These are phyloP conservation scores for Pelagia noctiluca DNA, from an alignment of 30 jellyfish, hydroid and myxozoan genomes.

Conservation along the genomic window DNA sequence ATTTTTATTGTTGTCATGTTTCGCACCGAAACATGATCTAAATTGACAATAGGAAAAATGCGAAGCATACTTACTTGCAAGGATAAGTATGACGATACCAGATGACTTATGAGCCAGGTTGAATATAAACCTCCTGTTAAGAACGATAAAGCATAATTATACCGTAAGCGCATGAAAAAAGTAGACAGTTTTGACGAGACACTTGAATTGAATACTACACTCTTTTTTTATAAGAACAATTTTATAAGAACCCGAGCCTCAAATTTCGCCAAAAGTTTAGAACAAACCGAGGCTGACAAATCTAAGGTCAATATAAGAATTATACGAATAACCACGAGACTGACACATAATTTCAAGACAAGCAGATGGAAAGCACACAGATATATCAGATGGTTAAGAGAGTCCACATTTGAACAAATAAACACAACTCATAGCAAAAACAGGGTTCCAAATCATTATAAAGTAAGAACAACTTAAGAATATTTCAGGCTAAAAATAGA, in stretches of 20 bases:
- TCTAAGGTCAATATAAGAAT: neutral
- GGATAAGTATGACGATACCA: constrained; percentile 41
- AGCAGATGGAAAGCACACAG: no score
- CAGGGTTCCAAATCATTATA: no score
- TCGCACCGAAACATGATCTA: neutral
- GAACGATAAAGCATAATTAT: neutral
- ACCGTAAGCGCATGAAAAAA: neutral
- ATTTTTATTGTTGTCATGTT: neutral
- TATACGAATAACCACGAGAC: no score
- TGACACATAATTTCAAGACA: no score
- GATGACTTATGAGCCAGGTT: constrained; percentile 27
- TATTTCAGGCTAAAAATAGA: no score
- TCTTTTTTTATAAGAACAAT: neutral
- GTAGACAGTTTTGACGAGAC: no score
- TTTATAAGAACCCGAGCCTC: neutral
- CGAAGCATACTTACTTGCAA: constrained; percentile 29
- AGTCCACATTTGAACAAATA: no score
- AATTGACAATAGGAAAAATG: neutral
- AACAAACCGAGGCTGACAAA: neutral
- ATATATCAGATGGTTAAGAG: no score
- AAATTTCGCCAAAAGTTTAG: neutral
- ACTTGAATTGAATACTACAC: neutral
- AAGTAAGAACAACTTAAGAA: no score
- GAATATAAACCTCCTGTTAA: constrained; percentile 39
- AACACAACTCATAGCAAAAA: no score